Base-by-base conservation (phyloP, 2,797 vertebrate species). In the Centroberyx gerrardi region DNA sequence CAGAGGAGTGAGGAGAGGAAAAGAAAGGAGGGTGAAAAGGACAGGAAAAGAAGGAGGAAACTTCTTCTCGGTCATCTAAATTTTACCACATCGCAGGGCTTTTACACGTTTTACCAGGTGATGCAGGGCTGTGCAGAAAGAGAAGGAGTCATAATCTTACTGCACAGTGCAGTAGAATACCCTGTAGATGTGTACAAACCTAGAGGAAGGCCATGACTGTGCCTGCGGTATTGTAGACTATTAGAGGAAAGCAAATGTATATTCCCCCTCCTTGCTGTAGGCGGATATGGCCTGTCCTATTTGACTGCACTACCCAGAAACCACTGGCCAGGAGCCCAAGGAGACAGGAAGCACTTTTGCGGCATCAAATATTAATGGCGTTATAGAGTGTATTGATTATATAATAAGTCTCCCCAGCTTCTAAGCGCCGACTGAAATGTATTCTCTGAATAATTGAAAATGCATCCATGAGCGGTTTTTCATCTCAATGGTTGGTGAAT, bases 371-470 rank as follows among this genome's bases (percentile, higher is more conserved):
- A 94, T 94, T 93, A 91, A 94, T 89, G 90, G 70, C 64, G 62
- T 88, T 92, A 93, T 93, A 93, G 91, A 94, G 91, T 90, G 90
- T 94, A 94, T 94, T 92, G 93, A 94, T 94, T 94, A 93, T 94
- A 93, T 94, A 94, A 93, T 93, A 92, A 81, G 81, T 93, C 93
- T 93, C 90, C 91, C 90, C 87, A 88, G 91, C 89, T 89, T 91
- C 89, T 75, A 85, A 92, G 88, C 84, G 78, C 83, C 29, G 69
- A 82, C 91, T 87, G 88, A 92, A 92, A 94, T 91, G 89, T 92
- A 93, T 93, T 92, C 93, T 88, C 89, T 93, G 90, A 94, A 94
- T 93, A 94, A 94, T 93, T 93, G 90, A 94, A 92, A 94, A 85
- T 88, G 87, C 91, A 92, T 92, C 93, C 91, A 92, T 92, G 92